phyloP scores from a whole-genome alignment of 2,797 vertebrate genomes.

The Gobionotothen gibberifrons region DNA sequence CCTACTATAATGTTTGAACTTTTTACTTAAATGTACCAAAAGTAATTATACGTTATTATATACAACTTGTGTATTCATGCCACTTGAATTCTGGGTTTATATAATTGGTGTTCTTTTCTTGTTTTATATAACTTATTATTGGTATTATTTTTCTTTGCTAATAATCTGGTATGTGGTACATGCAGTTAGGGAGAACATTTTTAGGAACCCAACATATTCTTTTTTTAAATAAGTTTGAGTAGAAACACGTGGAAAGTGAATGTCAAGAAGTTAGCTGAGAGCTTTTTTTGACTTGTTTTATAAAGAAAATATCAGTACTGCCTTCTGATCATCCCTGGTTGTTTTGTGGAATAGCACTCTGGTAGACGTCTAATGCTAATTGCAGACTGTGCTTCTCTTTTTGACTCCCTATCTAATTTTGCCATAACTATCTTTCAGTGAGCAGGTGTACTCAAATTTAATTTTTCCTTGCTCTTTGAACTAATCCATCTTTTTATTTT shows the following conservation, averaged over 20 bases:
- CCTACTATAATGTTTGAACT: neutral
- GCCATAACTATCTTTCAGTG: conserved; percentile 11
- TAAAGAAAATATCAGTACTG: conserved; percentile 17
- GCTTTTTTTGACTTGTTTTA: conserved; percentile 34
- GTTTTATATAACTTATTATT: neutral
- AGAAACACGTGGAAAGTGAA: conserved; percentile 14
- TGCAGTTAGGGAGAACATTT: neutral
- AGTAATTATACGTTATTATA: neutral
- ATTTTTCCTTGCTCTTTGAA: conserved; percentile 36
- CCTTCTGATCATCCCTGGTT: conserved; percentile 14
- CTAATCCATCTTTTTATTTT: conserved; percentile 51
- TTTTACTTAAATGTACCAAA: neutral
- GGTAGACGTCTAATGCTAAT: conserved; percentile 38
- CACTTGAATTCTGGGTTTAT: neutral
- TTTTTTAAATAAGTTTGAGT: conserved; percentile 28
- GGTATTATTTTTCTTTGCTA: neutral
- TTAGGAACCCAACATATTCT: neutral
- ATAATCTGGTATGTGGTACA: conserved; percentile 3
- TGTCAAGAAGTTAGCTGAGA: conserved; percentile 40
- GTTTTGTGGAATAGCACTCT: conserved; percentile 31
- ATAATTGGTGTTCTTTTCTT: conserved; percentile 4
- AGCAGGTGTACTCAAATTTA: conserved; percentile 28
- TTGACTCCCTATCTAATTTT: conserved; percentile 23
- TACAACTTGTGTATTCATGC: neutral
- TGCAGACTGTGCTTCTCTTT: conserved; percentile 28